Conservation (phyloP, 2,113 vertebrate genomes). For the Hippocampus comes region DNA sequence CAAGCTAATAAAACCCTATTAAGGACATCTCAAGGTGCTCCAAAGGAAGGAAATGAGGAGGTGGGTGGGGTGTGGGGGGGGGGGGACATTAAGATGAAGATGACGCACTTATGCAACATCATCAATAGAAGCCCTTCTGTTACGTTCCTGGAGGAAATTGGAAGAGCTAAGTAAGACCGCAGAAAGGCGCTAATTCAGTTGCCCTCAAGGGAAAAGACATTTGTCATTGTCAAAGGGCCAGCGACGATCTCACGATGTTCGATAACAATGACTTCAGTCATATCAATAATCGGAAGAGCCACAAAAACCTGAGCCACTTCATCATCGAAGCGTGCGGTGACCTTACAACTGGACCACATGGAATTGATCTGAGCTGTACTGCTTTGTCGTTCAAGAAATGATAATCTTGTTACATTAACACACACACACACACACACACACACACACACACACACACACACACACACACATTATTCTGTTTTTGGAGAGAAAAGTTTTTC, state of each 20-base stretch:
- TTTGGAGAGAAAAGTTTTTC: no score
- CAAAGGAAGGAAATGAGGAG: not conserved
- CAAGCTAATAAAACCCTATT: not conserved
- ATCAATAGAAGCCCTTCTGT: constrained; percentile 38
- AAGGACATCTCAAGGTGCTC: not conserved
- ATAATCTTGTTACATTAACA: no score
- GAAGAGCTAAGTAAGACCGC: constrained; percentile 21
- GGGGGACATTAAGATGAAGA: constrained; percentile 8
- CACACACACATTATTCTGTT: no score
- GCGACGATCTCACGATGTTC: not conserved
- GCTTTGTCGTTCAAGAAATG: no score
- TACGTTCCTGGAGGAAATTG: constrained; percentile 23
- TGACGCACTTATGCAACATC: constrained; percentile 42
- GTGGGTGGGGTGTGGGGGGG: no score
- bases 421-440: no score
- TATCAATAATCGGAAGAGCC: not conserved
- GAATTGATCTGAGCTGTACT: no score
- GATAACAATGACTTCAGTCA: not conserved
- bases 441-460: no score
- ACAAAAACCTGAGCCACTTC: no score
- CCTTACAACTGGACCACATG: no score
- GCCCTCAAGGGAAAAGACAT: constrained; percentile 37
- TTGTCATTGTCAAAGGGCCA: constrained; percentile 41
- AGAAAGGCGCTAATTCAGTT: constrained; percentile 51
- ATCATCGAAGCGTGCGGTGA: no score